A percentile compares a stretch with the other conserved stretches of the same genome.
phyloP scores from a whole-genome alignment of 2,113 vertebrate genomes.

The Megaptera novaeangliae region DNA sequence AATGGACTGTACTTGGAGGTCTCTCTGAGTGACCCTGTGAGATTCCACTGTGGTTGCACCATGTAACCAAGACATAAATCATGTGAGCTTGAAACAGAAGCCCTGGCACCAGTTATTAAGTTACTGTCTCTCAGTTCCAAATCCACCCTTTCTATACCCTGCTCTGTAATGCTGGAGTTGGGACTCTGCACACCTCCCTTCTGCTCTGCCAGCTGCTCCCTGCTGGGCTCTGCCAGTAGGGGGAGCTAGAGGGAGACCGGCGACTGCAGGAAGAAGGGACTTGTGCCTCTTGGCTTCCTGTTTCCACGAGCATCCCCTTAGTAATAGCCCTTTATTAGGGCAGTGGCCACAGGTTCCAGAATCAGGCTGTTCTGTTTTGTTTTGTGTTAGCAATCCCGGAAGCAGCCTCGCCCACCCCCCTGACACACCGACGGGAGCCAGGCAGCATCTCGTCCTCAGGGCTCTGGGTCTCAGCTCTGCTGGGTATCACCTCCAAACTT shows the following conservation, averaged over 20 bases:
- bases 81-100: constrained; percentile 2
- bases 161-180: not conserved
- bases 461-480: not conserved
- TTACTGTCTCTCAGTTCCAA: not conserved
- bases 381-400: not conserved
- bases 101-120: not conserved
- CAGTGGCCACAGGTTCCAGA: not conserved
- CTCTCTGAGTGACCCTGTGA: not conserved
- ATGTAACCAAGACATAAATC: not conserved
- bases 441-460: not conserved
- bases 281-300: not conserved
- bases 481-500: not conserved
- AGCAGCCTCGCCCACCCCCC: not conserved
- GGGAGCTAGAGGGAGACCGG: not conserved
- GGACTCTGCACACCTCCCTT: not conserved
- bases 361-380: not conserved
- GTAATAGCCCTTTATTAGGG: not conserved
- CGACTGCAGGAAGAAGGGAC: not conserved
- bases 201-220: not conserved
- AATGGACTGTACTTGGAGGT: not conserved
- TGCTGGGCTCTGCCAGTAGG: not conserved
- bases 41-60: not conserved
- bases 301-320: not conserved
- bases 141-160: not conserved
- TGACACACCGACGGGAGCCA: not conserved